A percentile compares a stretch with the other conserved stretches of the same genome.
These are phyloP conservation scores for Fragum fragum DNA, from an alignment of 2,888 invertebrate genomes.

Conservation along the genomic window DNA sequence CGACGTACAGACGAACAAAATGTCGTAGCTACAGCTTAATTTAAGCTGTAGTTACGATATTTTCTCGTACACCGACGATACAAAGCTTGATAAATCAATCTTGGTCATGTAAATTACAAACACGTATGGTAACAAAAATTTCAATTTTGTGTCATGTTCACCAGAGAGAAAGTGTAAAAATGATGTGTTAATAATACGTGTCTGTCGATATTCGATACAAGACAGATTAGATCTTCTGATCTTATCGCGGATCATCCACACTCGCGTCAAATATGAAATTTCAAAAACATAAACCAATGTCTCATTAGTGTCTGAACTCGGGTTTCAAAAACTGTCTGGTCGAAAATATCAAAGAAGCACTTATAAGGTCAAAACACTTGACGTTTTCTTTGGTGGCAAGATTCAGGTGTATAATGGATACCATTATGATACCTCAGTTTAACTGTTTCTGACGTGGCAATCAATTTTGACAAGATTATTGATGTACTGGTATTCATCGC, in stretches of 20 bases:
- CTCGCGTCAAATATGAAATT: slow-evolving; percentile 23
- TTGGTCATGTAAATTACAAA: no score
- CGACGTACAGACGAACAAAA: no score
- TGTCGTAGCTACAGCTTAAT: no score
- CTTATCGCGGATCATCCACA: slow-evolving; percentile 7
- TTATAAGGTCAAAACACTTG: slow-evolving; percentile 24
- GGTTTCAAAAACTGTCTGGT: slow-evolving; percentile 22
- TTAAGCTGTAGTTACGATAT: no score
- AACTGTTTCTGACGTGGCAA: background rate
- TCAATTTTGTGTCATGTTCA: background rate
- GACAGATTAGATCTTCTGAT: slow-evolving; percentile 19
- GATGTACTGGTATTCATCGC: no score
- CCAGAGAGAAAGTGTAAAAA: background rate
- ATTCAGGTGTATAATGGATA: slow-evolving; percentile 10
- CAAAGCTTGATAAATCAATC: no score
- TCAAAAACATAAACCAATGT: slow-evolving; percentile 23
- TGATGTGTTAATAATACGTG: slow-evolving; percentile 17
- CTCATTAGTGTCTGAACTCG: slow-evolving; percentile 12
- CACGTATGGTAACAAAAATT: no score
- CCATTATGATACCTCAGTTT: background rate
- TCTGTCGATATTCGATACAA: slow-evolving; percentile 2
- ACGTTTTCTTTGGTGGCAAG: slow-evolving; percentile 23
- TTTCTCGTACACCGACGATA: no score
- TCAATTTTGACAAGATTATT: background rate
- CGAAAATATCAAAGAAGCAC: slow-evolving; percentile 20